Evolutionary conservation across 64 coral and sea anemone species (phyloP), one percentile per base, ranked within the genome.

Genomic region (Catalaphyllia jardinei): DNA sequence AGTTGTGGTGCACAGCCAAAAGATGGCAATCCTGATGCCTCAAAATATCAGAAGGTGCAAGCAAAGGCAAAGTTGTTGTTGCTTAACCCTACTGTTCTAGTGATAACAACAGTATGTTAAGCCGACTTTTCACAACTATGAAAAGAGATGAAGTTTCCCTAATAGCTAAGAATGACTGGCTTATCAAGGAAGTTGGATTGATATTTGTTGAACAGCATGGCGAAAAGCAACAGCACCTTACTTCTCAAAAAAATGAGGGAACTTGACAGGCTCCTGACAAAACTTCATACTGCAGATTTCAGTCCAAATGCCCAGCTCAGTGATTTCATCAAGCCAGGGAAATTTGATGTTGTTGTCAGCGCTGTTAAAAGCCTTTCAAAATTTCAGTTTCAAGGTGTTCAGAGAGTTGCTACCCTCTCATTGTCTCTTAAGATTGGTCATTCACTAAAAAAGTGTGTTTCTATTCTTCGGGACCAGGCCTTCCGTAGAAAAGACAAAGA

Each of bases 241-340:
- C 33, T 38, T 74, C 89, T 60, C 89, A 91, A 59, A 90, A n/a
- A 90, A 71, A 82, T 90, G 78, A 80, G 89, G 24, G 79, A 90
- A 54, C 63, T 90, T 54, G 39, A 60, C 31, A 24, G 89, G 9
- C 35, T 90, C 31, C 8, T 86, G 2, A 22, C 1, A 6, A 0
- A 69, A 9, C 49, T 69, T 67, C 33, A 33, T 67, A 31, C 1
- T 16, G 20, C 63, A 24, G 82, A 69, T 46, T 16, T 16, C 67
- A 27, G 46, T 71, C 62, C 61, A 17, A 81, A 87, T 16, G 12
- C 22, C 22, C 17, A 61, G 15, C 51, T 94, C 10, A 2, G 15
- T 27, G 76, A 94, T 30, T 89, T 73, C 67, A 57, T 94, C 1
- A 82, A 76, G 46, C 92, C 78, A 10, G 86, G 74, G 10, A 77